Base-by-base conservation (phyloP, 2,797 vertebrate species). In the Acanthurus leucopareius region DNA sequence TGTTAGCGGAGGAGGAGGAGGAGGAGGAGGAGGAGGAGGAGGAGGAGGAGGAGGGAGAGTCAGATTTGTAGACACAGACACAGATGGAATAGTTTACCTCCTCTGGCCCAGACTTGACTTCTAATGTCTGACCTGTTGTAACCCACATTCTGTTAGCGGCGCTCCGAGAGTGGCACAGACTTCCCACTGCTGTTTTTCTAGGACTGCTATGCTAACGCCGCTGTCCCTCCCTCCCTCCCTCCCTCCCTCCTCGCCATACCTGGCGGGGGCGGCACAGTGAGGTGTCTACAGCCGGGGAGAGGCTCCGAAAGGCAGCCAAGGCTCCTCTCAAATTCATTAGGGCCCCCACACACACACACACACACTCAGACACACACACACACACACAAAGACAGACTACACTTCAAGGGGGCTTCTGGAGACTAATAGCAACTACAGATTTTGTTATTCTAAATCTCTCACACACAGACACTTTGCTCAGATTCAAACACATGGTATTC, bases 21-120 rank as follows among this genome's bases (percentile, higher is more conserved):
- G 63, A 58, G 60, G 20, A 19, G 48, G 16, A 14, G 51, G 63
- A 22, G 57, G 42, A 17, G 69, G 66, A 42, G 76, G 47, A 44
- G 66, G 63, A 62, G 62, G 80, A 32, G 28, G 28, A 32, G 28
- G 28, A 32, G 28, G 28, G 28, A 32, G 81, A 83, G 72, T 68
- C 63, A 67, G 75, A 64, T 89, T 79, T 92, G 92, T 91, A 93
- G 92, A 94, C 88, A 87, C 93, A 92, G 92, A 95, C 93, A 95
- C 94, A 95, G 93, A 96, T 95, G 95, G 95, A 96, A 93, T 92
- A 95, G 89, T 92, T 94, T 94, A 94, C 94, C 92, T 95, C 87
- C 85, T 94, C 92, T 95, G 95, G 95, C 95, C 96, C 94, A 96
- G 96, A 96, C 95, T 95, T 96, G 95, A 96, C 96, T 95, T 95